Evolutionary conservation across 2,888 invertebrate species (phyloP).

Genomic region (Mylabris sibirica): DNA sequence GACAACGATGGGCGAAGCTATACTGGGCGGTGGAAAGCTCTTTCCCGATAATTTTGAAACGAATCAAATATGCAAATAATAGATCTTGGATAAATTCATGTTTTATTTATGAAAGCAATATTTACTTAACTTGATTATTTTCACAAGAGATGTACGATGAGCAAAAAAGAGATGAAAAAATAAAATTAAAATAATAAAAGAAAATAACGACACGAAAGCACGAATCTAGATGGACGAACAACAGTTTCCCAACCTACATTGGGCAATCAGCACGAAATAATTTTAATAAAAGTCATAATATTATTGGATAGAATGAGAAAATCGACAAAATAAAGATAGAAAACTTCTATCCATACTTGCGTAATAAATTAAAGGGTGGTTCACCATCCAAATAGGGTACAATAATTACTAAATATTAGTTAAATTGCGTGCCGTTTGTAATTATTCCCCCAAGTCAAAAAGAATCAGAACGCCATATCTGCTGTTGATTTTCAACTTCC

Average conservation of each 20-base stretch:
- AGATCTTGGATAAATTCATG: slow-evolving; percentile 60
- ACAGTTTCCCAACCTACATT: slow-evolving; percentile 41
- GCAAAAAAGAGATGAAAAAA: slow-evolving; percentile 36
- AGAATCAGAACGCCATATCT: slow-evolving; percentile 48
- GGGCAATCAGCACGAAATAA: slow-evolving; percentile 46
- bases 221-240: slow-evolving; percentile 44
- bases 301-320: slow-evolving; percentile 9
- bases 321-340: slow-evolving; percentile 23
- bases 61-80: slow-evolving; percentile 62
- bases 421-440: slow-evolving; percentile 58
- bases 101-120: slow-evolving; percentile 62
- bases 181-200: slow-evolving; percentile 21
- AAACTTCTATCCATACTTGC: slow-evolving; percentile 26
- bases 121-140: slow-evolving; percentile 62
- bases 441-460: slow-evolving; percentile 54
- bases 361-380: slow-evolving; percentile 47
- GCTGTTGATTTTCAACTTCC: slow-evolving; percentile 33
- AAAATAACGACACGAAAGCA: slow-evolving; percentile 55
- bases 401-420: slow-evolving; percentile 57
- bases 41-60: slow-evolving; percentile 52
- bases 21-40: slow-evolving; percentile 5
- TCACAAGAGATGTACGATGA: slow-evolving; percentile 45
- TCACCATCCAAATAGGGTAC: slow-evolving; percentile 40
- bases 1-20: background rate
- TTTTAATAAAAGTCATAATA: slow-evolving; percentile 26